Evolutionary conservation across 2,113 vertebrate species (phyloP).

Genomic region (Passerina amoena): DNA sequence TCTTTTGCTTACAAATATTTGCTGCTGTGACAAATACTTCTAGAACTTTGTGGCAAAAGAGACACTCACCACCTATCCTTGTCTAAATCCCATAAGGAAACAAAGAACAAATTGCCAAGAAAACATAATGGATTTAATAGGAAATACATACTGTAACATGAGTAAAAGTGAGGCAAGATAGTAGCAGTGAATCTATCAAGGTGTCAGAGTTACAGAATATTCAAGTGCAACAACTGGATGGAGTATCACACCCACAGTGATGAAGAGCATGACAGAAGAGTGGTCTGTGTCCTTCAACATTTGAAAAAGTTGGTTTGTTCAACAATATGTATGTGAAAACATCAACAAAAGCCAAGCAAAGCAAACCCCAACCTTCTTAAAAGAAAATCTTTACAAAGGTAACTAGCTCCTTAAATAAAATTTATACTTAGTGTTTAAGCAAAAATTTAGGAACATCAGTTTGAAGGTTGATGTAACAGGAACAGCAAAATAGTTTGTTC

Average conservation of each 20-base stretch:
- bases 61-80: not conserved
- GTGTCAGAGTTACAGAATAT: not conserved
- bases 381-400: not conserved
- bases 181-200: not conserved
- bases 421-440: constrained; percentile 1
- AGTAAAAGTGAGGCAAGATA: not conserved
- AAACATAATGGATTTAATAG: not conserved
- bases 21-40: not conserved
- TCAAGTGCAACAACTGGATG: not conserved
- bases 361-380: not conserved
- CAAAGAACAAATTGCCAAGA: not conserved
- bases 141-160: not conserved
- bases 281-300: not conserved
- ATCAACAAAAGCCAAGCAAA: not conserved
- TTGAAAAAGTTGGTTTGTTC: not conserved
- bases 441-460: not conserved
- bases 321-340: not conserved
- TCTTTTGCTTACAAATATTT: not conserved
- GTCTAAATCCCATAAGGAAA: not conserved
- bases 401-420: not conserved
- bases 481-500: not conserved
- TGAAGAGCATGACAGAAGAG: not conserved
- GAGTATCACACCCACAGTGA: not conserved
- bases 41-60: not conserved
- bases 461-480: not conserved